A percentile compares a stretch with the other conserved stretches of the same genome.
Evolutionary conservation across 2,113 vertebrate species (phyloP).

Genomic region (Solenodon paradoxus): DNA sequence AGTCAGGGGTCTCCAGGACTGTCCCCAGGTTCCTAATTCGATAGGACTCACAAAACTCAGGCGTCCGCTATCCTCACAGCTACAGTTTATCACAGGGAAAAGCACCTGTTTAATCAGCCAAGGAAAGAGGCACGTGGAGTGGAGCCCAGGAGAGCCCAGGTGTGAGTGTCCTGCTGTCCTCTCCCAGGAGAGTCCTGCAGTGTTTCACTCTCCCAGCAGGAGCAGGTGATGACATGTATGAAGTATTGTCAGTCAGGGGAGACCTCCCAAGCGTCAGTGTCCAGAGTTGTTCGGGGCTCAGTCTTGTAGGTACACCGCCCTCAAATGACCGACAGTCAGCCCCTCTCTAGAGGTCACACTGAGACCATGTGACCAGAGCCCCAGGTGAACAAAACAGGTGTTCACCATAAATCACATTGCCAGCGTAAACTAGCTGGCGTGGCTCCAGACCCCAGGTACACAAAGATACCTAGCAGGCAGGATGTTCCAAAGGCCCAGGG

Average conservation of each 20-base stretch:
- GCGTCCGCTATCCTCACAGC: too few relatives aligned
- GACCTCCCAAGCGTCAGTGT: background rate
- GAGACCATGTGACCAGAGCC: background rate
- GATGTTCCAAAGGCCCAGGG: background rate
- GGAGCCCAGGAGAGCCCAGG: too few relatives aligned
- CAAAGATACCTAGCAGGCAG: background rate
- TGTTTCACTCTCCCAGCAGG: background rate
- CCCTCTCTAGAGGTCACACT: background rate
- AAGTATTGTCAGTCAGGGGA: background rate
- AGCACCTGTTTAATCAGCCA: background rate
- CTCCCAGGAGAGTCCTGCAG: background rate
- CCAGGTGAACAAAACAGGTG: background rate
- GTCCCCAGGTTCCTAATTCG: background rate
- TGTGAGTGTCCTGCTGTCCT: background rate
- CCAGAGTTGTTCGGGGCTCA: background rate
- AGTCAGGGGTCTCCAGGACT: background rate
- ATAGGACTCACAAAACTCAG: too few relatives aligned
- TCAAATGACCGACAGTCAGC: background rate
- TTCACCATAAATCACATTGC: background rate
- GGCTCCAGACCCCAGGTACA: background rate
- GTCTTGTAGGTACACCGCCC: background rate
- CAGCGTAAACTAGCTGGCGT: background rate
- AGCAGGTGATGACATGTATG: too few relatives aligned
- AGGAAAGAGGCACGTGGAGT: background rate
- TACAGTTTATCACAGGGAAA: background rate